A percentile compares a stretch with the other conserved stretches of the same genome.
phyloP scores from a whole-genome alignment of 2,888 invertebrate genomes.

The Cenopis cana region DNA sequence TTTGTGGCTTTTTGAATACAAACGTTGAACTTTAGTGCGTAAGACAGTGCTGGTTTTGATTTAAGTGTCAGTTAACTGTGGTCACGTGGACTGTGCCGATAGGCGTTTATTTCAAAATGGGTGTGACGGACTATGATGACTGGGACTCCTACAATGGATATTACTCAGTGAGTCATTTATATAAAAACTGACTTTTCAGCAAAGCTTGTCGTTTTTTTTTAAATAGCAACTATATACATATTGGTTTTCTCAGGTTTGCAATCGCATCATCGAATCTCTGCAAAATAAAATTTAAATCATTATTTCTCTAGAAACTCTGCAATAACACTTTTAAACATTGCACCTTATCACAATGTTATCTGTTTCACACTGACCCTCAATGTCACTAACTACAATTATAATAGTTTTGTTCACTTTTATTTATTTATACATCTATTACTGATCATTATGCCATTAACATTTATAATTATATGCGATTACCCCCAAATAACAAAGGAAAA shows the following conservation, averaged over 20 bases:
- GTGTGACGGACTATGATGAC: conserved; percentile 76
- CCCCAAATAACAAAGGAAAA: conserved; percentile 8
- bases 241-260: neutral
- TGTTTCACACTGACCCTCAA: neutral
- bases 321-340: conserved; percentile 49
- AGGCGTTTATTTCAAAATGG: conserved; percentile 72
- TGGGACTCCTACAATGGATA: conserved; percentile 81
- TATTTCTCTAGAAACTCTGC: conserved; percentile 49
- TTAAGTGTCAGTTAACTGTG: conserved; percentile 55
- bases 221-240: neutral
- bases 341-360: conserved; percentile 17
- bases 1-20: conserved; percentile 46
- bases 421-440: conserved; percentile 27
- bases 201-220: neutral
- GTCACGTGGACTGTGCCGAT: conserved; percentile 54
- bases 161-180: conserved; percentile 74
- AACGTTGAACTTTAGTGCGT: conserved; percentile 55
- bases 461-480: conserved; percentile 2
- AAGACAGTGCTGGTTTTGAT: conserved; percentile 54
- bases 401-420: conserved; percentile 17
- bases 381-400: conserved; percentile 12
- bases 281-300: neutral
- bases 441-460: conserved; percentile 11
- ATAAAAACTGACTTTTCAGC: conserved; percentile 11
- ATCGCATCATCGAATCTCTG: neutral